Conservation (phyloP, 1,140 invertebrate species). For the Drosophila setifemur region DNA sequence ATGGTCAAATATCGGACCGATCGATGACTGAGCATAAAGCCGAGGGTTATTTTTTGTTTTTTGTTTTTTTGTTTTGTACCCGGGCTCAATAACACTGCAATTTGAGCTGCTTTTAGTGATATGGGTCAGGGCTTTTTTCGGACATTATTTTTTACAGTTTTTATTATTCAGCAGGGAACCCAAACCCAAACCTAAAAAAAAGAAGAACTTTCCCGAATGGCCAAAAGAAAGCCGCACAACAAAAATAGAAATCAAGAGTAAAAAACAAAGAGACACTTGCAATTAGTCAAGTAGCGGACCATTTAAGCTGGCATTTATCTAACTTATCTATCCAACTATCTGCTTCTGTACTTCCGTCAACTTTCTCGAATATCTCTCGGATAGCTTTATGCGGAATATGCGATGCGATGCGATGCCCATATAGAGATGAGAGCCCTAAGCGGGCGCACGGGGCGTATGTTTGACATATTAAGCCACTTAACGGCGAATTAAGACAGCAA, state of each 20-base stretch:
- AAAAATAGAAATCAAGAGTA: constrained; percentile 52
- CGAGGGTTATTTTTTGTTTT: not conserved
- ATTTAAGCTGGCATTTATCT: constrained; percentile 48
- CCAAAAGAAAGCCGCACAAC: constrained; percentile 39
- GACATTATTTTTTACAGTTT: too few relatives aligned
- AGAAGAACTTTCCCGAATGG: constrained; percentile 66
- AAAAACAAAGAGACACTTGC: constrained; percentile 18
- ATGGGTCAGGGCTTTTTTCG: constrained; percentile 50
- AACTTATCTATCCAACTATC: constrained; percentile 40
- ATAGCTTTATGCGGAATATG: not conserved
- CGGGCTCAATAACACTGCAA: constrained; percentile 57
- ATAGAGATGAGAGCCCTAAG: constrained; percentile 17
- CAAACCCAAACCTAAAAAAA: too few relatives aligned
- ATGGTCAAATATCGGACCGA: not conserved
- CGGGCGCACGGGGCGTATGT: constrained; percentile 13
- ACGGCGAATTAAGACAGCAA: constrained; percentile 42
- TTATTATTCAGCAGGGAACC: too few relatives aligned
- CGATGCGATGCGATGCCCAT: constrained; percentile 38
- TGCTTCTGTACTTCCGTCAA: constrained; percentile 59
- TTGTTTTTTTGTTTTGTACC: constrained; percentile 4
- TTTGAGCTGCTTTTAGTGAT: constrained; percentile 38
- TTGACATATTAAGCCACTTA: constrained; percentile 69
- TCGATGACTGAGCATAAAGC: constrained; percentile 50
- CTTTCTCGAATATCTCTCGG: constrained; percentile 45
- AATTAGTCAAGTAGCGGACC: constrained; percentile 55